phyloP scores from a whole-genome alignment of 2,797 vertebrate genomes.

The Podarcis siculus region DNA sequence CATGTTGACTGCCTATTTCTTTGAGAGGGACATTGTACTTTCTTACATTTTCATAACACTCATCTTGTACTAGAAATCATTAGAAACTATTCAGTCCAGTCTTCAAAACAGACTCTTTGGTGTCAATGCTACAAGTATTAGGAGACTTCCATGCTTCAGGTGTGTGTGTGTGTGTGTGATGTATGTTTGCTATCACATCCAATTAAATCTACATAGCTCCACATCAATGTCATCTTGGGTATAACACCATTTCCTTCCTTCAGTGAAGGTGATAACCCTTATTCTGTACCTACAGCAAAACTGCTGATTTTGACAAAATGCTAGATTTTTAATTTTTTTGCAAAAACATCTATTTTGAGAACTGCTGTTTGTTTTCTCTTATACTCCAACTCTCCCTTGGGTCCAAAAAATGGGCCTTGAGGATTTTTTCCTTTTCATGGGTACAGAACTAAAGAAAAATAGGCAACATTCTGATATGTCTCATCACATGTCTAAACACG shows the following conservation, averaged over 20 bases:
- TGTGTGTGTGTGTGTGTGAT: not conserved
- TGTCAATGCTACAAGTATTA: not conserved
- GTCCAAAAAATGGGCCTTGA: not conserved
- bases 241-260: not conserved
- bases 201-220: not conserved
- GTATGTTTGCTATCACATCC: not conserved
- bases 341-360: not conserved
- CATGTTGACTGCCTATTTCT: not conserved
- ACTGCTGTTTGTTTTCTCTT: not conserved
- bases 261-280: conserved; percentile 20
- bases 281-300: conserved; percentile 16
- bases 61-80: not conserved
- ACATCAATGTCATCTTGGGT: not conserved
- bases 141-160: not conserved
- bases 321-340: not conserved
- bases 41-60: not conserved
- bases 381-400: not conserved
- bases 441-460: not conserved
- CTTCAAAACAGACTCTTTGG: not conserved
- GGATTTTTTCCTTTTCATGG: too few species aligned
- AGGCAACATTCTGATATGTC: conserved; percentile 5
- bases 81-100: not conserved
- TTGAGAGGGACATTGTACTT: not conserved
- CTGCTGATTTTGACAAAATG: not conserved
- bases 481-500: conserved; percentile 63